A percentile compares a stretch with the other conserved stretches of the same genome.
These are phyloP conservation scores for Drosophila anomelani DNA, from an alignment of 2,888 invertebrate species.

Conservation along the genomic window DNA sequence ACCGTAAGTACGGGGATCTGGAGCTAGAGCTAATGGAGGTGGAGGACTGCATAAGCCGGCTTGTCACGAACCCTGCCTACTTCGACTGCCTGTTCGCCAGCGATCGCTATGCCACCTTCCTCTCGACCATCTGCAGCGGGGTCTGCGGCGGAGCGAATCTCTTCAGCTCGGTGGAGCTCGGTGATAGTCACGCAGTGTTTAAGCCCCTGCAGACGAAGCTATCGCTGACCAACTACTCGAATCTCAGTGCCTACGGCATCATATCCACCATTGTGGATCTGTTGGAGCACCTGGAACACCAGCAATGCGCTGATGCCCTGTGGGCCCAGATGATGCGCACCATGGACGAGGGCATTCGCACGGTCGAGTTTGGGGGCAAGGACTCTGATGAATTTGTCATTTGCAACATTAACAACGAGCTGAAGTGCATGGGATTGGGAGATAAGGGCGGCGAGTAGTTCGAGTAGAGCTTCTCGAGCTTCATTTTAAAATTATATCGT, in stretches of 20 bases:
- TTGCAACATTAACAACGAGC: conserved; percentile 63
- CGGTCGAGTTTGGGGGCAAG: conserved; percentile 66
- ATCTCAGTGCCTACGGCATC: conserved; percentile 75
- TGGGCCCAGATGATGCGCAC: conserved; percentile 64
- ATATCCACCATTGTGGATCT: conserved; percentile 67
- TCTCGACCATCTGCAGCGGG: conserved; percentile 69
- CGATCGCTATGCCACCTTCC: conserved; percentile 77
- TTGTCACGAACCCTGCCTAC: conserved; percentile 59
- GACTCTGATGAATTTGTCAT: conserved; percentile 68
- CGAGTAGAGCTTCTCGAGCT: neutral
- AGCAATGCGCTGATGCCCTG: conserved; percentile 49
- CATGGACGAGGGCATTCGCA: conserved; percentile 68
- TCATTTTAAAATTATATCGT: neutral
- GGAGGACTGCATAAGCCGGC: conserved; percentile 52
- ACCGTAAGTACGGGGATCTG: conserved; percentile 44
- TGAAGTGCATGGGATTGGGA: conserved; percentile 56
- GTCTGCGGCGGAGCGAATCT: conserved; percentile 79
- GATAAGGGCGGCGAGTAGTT: neutral
- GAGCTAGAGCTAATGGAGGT: conserved; percentile 64
- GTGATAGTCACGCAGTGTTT: conserved; percentile 75
- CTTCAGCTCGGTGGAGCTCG: conserved; percentile 71
- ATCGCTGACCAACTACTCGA: conserved; percentile 64
- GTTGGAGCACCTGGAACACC: conserved; percentile 60
- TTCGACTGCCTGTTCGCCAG: conserved; percentile 75
- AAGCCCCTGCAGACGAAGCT: conserved; percentile 80